Base-by-base conservation (phyloP, 35 echinoderm and acorn worm species). In the Heliocidaris tuberculata region DNA sequence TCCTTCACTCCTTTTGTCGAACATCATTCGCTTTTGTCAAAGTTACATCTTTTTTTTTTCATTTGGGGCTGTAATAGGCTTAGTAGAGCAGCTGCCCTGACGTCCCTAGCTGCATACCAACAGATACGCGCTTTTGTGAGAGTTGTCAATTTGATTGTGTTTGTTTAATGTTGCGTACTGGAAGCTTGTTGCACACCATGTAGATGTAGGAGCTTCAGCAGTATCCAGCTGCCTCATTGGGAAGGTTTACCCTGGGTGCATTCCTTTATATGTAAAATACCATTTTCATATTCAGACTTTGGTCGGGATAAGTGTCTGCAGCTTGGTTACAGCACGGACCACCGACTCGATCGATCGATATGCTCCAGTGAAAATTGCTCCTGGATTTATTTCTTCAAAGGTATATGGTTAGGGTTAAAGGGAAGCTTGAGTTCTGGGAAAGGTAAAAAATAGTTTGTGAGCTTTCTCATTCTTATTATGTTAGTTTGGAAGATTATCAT, bases 121-220 rank as follows among this genome's bases (percentile, higher is more conserved):
- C 27, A 42, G 35, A n/a, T 78, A n/a, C 3, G 21, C 21, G 4
- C 65, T 78, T 8, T 78, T 78, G 65, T 78, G 27, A 2, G 21
- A 78, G 65, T 78, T 78, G 65, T 78, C 65, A 78, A 78, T 78
- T 78, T 78, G 21, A 78, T 78, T 78, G 65, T 78, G 27, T 78
- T 78, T 78, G 65, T 78, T n/a, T 78, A 78, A 78, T 78, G 65
- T 78, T 78, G 65, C 65, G 7, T 78, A 78, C 4, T 78, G 65
- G 19, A 78, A 19, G 65, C 27, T 21, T 78, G 0, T 8, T 78
- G 19, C 27, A 4, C 21, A 27, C 27, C 27, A 2, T 78, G 65
- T 7, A 27, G 65, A 2, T 78, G 65, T 7, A 27, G 65, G 27
- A 78, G 65, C 65, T 78, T 78, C 5, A 78, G 65, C 21, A 78